Percentiles rank a stretch among this genome's conserved stretches.
These are phyloP conservation scores for Dolichotis patagonum DNA, from an alignment of 2,113 vertebrate genomes.

Conservation along the genomic window DNA sequence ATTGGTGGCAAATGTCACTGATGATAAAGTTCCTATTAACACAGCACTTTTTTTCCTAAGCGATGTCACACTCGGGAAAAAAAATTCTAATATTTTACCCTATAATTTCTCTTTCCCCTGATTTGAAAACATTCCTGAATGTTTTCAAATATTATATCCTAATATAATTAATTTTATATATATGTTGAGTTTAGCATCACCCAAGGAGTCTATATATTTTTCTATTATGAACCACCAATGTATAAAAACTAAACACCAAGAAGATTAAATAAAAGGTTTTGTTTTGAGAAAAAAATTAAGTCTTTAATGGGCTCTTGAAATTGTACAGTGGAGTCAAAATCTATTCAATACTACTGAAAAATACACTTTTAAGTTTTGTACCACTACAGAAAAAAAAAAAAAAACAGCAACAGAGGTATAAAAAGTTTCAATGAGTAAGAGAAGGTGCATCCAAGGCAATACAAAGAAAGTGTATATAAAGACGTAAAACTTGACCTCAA, in stretches of 20 bases:
- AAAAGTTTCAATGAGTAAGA: neutral
- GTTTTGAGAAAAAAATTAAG: neutral
- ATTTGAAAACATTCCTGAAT: neutral
- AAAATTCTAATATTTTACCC: neutral
- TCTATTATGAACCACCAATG: neutral
- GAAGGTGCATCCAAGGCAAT: neutral
- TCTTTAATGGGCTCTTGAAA: neutral
- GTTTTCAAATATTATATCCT: conserved; percentile 1
- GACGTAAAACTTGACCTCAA: neutral
- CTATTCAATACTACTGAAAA: neutral
- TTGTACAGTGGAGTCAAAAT: neutral
- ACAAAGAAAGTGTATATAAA: neutral
- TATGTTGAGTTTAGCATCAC: neutral
- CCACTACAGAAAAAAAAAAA: neutral
- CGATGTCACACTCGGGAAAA: neutral
- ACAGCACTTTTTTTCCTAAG: neutral
- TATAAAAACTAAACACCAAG: neutral
- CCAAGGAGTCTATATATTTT: neutral
- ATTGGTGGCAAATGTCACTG: neutral
- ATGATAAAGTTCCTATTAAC: neutral
- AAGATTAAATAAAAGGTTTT: neutral
- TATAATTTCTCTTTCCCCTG: neutral
- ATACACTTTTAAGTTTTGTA: neutral
- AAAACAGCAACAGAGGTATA: neutral
- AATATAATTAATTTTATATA: neutral